A percentile compares a stretch with the other conserved stretches of the same genome.
Evolutionary conservation across 2,888 invertebrate species (phyloP).

Genomic region (Cheilosia scutellata): DNA sequence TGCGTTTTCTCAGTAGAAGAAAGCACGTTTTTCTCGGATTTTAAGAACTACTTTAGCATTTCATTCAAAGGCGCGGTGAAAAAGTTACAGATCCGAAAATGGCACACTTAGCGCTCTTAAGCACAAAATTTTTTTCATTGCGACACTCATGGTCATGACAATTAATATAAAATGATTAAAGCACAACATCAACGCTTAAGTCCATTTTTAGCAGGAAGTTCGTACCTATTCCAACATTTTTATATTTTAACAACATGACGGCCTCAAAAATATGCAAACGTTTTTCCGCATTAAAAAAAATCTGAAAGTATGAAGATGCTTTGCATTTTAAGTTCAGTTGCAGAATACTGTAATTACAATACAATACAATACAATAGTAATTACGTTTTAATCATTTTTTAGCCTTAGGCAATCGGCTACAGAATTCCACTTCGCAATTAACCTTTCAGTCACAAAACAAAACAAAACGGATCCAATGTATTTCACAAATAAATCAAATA

Average conservation of each 20-base stretch:
- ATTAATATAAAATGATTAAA: neutral
- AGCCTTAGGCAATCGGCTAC: neutral
- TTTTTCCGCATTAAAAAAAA: neutral
- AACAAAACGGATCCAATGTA: neutral
- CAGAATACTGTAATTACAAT: neutral
- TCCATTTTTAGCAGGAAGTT: neutral
- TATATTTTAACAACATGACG: neutral
- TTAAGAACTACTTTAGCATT: too few relatives aligned
- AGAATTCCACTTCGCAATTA: neutral
- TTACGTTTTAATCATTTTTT: neutral
- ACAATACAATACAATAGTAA: neutral
- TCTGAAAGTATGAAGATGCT: neutral
- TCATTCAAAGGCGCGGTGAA: too few relatives aligned
- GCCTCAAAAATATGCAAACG: neutral
- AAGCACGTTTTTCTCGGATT: too few relatives aligned
- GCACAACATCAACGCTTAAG: neutral
- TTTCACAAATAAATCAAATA: conserved; percentile 2
- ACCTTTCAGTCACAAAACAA: neutral
- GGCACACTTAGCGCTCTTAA: too few relatives aligned
- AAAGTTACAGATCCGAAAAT: too few relatives aligned
- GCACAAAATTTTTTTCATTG: too few relatives aligned
- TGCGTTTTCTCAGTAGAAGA: too few relatives aligned
- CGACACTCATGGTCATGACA: neutral
- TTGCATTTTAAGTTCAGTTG: neutral
- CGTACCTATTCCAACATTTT: neutral